phyloP scores from a whole-genome alignment of 2,888 invertebrate genomes.

The Muscina levida region DNA sequence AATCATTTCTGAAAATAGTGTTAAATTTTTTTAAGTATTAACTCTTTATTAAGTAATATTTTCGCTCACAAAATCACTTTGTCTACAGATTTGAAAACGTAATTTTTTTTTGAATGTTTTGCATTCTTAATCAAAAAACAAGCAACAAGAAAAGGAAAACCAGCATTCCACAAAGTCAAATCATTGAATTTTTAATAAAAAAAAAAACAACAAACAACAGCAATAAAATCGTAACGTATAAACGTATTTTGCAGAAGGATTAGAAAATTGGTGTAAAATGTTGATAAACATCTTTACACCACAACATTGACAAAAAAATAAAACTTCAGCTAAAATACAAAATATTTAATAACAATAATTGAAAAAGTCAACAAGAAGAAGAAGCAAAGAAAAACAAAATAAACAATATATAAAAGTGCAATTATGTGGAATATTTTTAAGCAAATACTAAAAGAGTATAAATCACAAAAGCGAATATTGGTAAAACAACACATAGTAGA shows the following conservation, averaged over 20 bases:
- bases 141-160: slow-evolving; percentile 43
- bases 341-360: slow-evolving; percentile 68
- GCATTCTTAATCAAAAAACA: slow-evolving; percentile 63
- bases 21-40: too few relatives aligned
- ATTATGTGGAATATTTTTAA: slow-evolving; percentile 81
- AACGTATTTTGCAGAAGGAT: slow-evolving; percentile 46
- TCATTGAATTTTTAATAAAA: slow-evolving; percentile 60
- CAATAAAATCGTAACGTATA: slow-evolving; percentile 45
- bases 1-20: too few relatives aligned
- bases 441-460: slow-evolving; percentile 55
- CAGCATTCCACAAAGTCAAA: slow-evolving; percentile 49
- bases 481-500: slow-evolving; percentile 65
- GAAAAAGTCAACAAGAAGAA: slow-evolving; percentile 69
- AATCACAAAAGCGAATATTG: slow-evolving; percentile 67
- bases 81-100: slow-evolving; percentile 54
- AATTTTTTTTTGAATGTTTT: slow-evolving; percentile 67
- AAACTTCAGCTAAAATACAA: slow-evolving; percentile 64
- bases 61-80: slow-evolving; percentile 1
- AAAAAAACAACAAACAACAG: slow-evolving; percentile 57
- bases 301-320: slow-evolving; percentile 55
- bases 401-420: slow-evolving; percentile 81
- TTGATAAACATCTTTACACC: slow-evolving; percentile 41
- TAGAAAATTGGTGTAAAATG: slow-evolving; percentile 44
- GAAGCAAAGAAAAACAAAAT: slow-evolving; percentile 70
- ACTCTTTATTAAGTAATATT: too few relatives aligned